phyloP scores from a whole-genome alignment of 2,888 invertebrate species.

The Hydrotaea diabolus region DNA sequence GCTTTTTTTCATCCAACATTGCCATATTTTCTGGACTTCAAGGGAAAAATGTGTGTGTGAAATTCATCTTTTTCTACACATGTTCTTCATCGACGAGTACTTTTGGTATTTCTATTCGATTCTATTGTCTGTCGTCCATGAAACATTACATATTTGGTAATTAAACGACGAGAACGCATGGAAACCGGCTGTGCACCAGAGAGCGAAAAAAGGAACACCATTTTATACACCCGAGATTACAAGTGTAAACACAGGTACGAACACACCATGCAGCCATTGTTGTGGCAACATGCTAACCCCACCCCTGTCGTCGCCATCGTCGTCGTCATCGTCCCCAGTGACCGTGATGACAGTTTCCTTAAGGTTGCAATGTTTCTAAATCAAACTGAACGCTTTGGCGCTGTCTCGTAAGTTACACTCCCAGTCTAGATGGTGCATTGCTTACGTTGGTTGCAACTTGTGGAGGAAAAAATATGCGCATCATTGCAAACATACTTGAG shows the following conservation, averaged over 20 bases:
- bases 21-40: not conserved
- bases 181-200: constrained; percentile 1
- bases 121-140: not conserved
- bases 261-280: constrained; percentile 41
- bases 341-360: constrained; percentile 34
- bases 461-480: too few relatives aligned
- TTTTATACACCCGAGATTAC: constrained; percentile 58
- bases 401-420: not conserved
- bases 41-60: constrained; percentile 26
- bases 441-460: too few relatives aligned
- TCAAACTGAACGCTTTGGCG: not conserved
- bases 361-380: constrained; percentile 21
- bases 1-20: constrained; percentile 8
- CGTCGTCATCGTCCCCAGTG: too few relatives aligned
- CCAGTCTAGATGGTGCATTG: not conserved
- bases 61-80: constrained; percentile 25
- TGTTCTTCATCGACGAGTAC: not conserved
- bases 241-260: constrained; percentile 64
- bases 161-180: constrained; percentile 12
- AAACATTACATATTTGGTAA: constrained; percentile 34
- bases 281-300: too few relatives aligned
- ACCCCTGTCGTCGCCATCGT: too few relatives aligned
- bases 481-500: not conserved
- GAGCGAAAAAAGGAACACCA: too few relatives aligned
- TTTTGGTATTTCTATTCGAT: not conserved